Conservation (phyloP, 2,113 vertebrate genomes). For the Pomatostomus ruficeps region DNA sequence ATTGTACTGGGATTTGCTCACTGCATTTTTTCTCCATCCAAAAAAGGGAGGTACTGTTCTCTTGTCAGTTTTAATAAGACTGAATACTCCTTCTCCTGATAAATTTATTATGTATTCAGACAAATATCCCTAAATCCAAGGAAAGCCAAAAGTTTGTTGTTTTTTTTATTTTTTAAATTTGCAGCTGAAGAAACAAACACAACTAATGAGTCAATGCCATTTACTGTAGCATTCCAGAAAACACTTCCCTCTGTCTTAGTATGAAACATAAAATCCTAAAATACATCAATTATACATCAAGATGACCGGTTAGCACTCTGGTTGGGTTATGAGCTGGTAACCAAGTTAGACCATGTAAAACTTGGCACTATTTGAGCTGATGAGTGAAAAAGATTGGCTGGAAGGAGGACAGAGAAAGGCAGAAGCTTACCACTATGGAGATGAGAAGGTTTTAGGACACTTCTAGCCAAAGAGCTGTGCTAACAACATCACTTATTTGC, state of each 20-base stretch:
- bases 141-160: neutral
- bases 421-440: neutral
- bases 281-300: neutral
- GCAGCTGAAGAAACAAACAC: slow-evolving; percentile 10
- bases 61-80: neutral
- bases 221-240: neutral
- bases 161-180: neutral
- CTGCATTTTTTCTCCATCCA: neutral
- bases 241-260: neutral
- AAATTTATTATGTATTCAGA: neutral
- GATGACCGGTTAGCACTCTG: neutral
- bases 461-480: neutral
- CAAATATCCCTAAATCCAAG: neutral
- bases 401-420: neutral
- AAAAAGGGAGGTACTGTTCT: neutral
- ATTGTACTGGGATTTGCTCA: neutral
- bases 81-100: neutral
- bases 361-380: neutral
- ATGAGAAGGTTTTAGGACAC: neutral
- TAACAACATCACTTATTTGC: neutral
- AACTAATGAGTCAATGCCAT: neutral
- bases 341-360: neutral
- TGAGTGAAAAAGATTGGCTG: neutral
- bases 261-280: neutral
- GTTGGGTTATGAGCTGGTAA: neutral